Percentiles rank a stretch among this genome's conserved stretches.
phyloP scores from a whole-genome alignment of 2,113 vertebrate species.

The Holacanthus passer region DNA sequence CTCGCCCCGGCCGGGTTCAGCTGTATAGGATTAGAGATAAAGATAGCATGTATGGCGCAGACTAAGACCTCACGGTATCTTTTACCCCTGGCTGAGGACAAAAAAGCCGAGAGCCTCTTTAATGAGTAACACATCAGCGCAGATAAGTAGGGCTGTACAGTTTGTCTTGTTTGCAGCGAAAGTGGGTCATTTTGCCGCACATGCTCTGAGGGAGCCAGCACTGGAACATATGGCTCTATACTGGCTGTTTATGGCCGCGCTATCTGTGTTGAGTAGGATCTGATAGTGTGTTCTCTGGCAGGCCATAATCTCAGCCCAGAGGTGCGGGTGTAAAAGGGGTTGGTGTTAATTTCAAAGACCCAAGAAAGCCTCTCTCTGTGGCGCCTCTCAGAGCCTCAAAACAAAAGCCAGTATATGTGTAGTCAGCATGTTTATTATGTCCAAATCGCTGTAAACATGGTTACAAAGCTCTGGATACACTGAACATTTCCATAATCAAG shows the following conservation, averaged over 20 bases:
- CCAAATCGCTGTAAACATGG: constrained; percentile 49
- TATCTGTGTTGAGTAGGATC: constrained; percentile 3
- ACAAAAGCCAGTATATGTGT: constrained; percentile 17
- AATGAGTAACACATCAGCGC: constrained; percentile 52
- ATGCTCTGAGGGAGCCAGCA: constrained; percentile 6
- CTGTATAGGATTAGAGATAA: constrained; percentile 51
- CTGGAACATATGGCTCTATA: constrained; percentile 21
- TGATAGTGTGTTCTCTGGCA: background rate
- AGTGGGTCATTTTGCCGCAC: constrained; percentile 45
- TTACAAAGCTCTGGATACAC: constrained; percentile 37
- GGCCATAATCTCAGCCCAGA: constrained; percentile 18
- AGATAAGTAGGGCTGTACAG: constrained; percentile 33
- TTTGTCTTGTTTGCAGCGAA: constrained; percentile 28
- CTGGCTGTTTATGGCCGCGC: constrained; percentile 6
- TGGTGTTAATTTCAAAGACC: constrained; percentile 42
- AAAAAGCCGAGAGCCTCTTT: constrained; percentile 28
- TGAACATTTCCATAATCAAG: constrained; percentile 42
- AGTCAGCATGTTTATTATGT: constrained; percentile 52
- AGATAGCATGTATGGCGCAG: constrained; percentile 14
- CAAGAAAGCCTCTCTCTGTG: constrained; percentile 22
- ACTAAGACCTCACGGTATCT: constrained; percentile 32
- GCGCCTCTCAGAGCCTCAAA: constrained; percentile 8
- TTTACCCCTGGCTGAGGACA: constrained; percentile 53
- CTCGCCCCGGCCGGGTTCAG: constrained; percentile 13
- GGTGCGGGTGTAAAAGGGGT: constrained; percentile 9